phyloP scores from a whole-genome alignment of 2,797 vertebrate genomes.

The Prunella strophiata region DNA sequence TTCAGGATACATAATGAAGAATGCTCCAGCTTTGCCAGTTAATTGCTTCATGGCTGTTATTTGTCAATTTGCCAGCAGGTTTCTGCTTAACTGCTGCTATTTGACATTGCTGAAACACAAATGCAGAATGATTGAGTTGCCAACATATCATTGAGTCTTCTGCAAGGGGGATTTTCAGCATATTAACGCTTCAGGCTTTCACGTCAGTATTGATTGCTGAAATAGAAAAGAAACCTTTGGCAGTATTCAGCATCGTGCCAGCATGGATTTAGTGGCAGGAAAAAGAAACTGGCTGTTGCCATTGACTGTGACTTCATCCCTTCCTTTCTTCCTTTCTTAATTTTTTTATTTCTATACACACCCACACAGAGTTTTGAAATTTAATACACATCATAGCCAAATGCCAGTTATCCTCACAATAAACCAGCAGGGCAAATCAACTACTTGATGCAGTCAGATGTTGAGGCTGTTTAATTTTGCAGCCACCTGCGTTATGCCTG shows the following conservation, averaged over 20 bases:
- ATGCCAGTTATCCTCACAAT: constrained; percentile 44
- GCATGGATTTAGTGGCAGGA: constrained; percentile 36
- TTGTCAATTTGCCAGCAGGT: constrained; percentile 78
- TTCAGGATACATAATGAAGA: constrained; percentile 45
- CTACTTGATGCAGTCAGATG: constrained; percentile 14
- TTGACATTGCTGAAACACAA: constrained; percentile 72
- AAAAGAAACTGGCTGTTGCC: constrained; percentile 45
- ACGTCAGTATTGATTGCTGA: constrained; percentile 70
- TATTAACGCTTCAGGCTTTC: constrained; percentile 69
- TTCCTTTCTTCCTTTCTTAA: constrained; percentile 16
- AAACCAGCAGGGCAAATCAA: constrained; percentile 20
- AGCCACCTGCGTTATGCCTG: rapidly evolving
- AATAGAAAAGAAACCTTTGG: constrained; percentile 68
- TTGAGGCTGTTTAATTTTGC: constrained; percentile 6
- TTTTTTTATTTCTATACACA: not conserved
- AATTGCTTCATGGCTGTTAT: constrained; percentile 71
- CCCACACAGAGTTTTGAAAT: constrained; percentile 8
- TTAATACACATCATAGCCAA: constrained; percentile 17
- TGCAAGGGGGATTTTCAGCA: constrained; percentile 58
- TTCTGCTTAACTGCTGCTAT: constrained; percentile 73
- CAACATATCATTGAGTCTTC: constrained; percentile 72
- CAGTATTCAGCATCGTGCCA: constrained; percentile 40
- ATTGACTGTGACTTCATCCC: constrained; percentile 23
- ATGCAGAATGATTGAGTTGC: constrained; percentile 72
- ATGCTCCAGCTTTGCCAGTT: constrained; percentile 57